Evolutionary conservation across 2,797 vertebrate genomes (phyloP).

Genomic region (Rachycentron canadum): DNA sequence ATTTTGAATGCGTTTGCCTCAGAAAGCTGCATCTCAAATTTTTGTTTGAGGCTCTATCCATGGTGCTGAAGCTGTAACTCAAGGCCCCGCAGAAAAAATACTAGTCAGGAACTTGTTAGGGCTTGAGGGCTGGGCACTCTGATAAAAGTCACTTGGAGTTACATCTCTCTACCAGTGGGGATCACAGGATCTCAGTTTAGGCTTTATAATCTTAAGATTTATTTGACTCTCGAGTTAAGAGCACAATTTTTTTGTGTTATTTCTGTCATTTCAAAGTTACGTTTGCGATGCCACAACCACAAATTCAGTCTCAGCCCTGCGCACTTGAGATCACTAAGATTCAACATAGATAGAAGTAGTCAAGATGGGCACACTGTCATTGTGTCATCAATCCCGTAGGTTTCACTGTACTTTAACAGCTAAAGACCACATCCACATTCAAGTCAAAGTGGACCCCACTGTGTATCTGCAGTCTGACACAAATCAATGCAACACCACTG

Average conservation of each 20-base stretch:
- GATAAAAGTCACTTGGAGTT: conserved; percentile 55
- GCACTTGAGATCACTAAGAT: conserved; percentile 21
- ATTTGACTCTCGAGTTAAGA: conserved; percentile 31
- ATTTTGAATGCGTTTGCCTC: not conserved
- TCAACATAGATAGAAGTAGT: conserved; percentile 1
- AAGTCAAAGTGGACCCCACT: no score
- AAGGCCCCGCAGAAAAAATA: conserved; percentile 22
- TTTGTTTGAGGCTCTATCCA: conserved; percentile 63
- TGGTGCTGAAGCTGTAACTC: conserved; percentile 72
- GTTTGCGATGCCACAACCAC: conserved; percentile 25
- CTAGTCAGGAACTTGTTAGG: conserved; percentile 10
- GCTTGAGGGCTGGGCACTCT: conserved; percentile 33
- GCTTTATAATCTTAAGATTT: conserved; percentile 30
- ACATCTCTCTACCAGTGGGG: conserved; percentile 31
- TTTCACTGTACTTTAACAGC: conserved; percentile 9
- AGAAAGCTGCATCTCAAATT: not conserved
- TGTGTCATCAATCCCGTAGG: conserved; percentile 22
- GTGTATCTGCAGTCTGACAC: conserved; percentile 8
- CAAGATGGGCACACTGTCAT: not conserved
- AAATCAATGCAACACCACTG: not conserved
- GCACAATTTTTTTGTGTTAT: conserved; percentile 16
- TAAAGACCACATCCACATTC: no score
- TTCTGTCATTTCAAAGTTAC: conserved; percentile 15
- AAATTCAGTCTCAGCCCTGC: not conserved
- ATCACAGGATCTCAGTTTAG: conserved; percentile 39